Evolutionary conservation across 1,140 invertebrate genomes (phyloP).

Genomic region (Limonius californicus): DNA sequence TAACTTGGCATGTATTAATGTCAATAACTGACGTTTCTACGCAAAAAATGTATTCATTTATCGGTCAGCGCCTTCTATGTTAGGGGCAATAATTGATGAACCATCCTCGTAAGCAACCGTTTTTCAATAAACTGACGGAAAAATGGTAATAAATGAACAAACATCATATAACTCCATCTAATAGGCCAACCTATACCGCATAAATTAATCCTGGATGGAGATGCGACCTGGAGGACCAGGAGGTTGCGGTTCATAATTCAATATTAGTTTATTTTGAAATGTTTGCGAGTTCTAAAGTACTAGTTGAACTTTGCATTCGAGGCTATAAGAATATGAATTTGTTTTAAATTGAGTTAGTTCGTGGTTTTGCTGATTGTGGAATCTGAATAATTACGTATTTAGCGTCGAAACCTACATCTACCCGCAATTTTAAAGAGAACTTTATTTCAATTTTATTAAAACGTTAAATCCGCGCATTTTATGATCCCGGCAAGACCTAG

Average conservation of each 20-base stretch:
- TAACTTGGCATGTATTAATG: no score
- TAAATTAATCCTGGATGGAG: not conserved
- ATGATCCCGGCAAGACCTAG: not conserved
- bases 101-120: no score
- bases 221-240: not conserved
- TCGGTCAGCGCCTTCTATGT: no score
- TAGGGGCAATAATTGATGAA: no score
- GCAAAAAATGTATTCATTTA: no score
- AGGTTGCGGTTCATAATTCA: not conserved
- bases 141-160: not conserved
- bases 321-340: not conserved
- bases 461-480: not conserved
- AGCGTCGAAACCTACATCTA: not conserved
- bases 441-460: not conserved
- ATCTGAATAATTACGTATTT: not conserved
- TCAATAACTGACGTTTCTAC: no score
- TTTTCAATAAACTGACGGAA: no score
- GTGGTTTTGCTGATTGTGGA: not conserved
- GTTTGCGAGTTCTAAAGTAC: not conserved
- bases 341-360: not conserved
- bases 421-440: not conserved
- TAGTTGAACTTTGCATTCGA: not conserved
- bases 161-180: not conserved
- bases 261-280: not conserved
- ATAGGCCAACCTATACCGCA: not conserved